phyloP scores from a whole-genome alignment of 2,888 invertebrate genomes.

The Xanthia togata region DNA sequence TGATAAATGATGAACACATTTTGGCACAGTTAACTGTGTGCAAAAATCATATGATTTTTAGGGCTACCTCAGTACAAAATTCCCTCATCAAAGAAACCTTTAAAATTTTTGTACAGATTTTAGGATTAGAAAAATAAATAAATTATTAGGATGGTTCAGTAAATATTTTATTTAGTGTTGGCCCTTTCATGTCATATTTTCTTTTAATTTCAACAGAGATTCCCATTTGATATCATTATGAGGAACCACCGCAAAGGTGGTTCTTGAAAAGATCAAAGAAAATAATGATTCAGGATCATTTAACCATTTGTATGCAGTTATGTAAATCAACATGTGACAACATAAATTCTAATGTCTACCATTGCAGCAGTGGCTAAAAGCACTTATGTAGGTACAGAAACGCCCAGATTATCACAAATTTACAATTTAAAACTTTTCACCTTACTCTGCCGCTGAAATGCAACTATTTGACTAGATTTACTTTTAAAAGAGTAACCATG shows the following conservation, averaged over 20 bases:
- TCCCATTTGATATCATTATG: not conserved
- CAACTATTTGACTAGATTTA: not conserved
- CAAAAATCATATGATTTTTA: not conserved
- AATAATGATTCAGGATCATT: not conserved
- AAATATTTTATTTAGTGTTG: not conserved
- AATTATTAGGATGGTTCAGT: not conserved
- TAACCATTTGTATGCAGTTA: not conserved
- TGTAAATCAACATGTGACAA: not conserved
- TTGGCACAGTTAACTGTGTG: too few species aligned
- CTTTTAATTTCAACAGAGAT: not conserved
- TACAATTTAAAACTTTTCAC: not conserved
- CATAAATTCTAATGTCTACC: not conserved
- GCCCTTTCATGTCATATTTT: not conserved
- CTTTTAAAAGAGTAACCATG: too few species aligned
- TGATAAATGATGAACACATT: too few species aligned
- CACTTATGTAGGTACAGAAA: not conserved
- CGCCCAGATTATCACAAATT: not conserved
- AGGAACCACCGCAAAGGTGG: too few species aligned
- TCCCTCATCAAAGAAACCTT: not conserved
- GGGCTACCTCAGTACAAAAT: not conserved
- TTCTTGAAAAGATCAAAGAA: not conserved
- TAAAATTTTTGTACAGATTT: not conserved
- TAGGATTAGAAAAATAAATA: not conserved
- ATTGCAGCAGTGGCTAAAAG: not conserved
- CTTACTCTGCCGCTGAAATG: not conserved